phyloP scores from a whole-genome alignment of 2,113 vertebrate genomes.

The Catharus fuscescens region DNA sequence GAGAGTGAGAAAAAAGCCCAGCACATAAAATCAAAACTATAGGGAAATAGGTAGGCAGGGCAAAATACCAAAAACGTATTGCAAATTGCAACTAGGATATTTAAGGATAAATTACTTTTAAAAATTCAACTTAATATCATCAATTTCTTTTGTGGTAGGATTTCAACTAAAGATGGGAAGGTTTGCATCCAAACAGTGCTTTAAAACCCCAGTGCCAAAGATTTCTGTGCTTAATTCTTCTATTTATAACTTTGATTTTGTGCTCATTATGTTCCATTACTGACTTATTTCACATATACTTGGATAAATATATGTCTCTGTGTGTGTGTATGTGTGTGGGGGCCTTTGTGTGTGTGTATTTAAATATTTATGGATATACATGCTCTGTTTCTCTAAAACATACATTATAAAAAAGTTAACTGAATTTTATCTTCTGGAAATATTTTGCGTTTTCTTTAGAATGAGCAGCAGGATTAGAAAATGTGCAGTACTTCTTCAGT shows the following conservation, averaged over 20 bases:
- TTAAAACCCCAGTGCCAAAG: neutral
- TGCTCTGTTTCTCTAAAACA: neutral
- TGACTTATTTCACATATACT: neutral
- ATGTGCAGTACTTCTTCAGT: neutral
- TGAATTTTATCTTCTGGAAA: neutral
- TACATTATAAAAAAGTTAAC: neutral
- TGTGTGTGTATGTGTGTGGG: neutral
- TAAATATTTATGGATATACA: neutral
- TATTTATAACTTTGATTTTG: neutral
- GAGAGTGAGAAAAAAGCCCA: neutral
- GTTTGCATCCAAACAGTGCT: neutral
- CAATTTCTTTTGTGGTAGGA: neutral
- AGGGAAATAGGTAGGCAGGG: neutral
- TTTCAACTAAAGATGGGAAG: neutral
- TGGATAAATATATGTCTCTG: rapidly evolving
- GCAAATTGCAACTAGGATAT: neutral
- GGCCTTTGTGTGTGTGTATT: neutral
- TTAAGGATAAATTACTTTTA: neutral
- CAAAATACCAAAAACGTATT: neutral
- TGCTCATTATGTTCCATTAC: neutral
- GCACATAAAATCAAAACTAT: neutral
- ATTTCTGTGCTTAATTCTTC: neutral
- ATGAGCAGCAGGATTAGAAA: neutral
- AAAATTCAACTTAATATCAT: neutral
- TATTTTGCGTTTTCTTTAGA: neutral